Percentiles rank a stretch among this genome's conserved stretches.
Conservation (phyloP, 2,797 vertebrate genomes). For the Rhinogobio ventralis region DNA sequence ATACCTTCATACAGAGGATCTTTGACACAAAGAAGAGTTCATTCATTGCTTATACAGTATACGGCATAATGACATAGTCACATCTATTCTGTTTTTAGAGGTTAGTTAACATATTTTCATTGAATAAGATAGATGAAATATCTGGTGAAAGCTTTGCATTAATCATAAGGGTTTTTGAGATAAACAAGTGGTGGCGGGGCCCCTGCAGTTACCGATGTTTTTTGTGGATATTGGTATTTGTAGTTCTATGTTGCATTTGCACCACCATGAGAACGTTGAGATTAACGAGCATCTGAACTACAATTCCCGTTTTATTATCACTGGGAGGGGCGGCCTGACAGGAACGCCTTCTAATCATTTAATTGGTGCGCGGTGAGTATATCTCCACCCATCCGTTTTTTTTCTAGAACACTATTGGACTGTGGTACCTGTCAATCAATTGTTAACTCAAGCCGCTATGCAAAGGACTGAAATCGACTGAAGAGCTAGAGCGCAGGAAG, state of each 20-base stretch:
- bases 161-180: constrained; percentile 64
- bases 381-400: constrained; percentile 10
- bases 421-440: constrained; percentile 59
- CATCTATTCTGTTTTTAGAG: background rate
- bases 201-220: constrained; percentile 26
- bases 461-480: constrained; percentile 53
- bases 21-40: background rate
- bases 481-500: constrained; percentile 60
- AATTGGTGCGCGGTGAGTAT: background rate
- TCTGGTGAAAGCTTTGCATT: constrained; percentile 36
- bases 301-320: constrained; percentile 33
- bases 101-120: background rate
- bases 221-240: constrained; percentile 66
- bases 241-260: constrained; percentile 52
- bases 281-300: constrained; percentile 26
- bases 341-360: constrained; percentile 54
- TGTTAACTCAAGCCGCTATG: constrained; percentile 54
- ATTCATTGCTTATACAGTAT: background rate
- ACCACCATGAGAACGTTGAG: too few species aligned
- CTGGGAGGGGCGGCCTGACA: background rate
- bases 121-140: background rate
- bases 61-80: background rate
- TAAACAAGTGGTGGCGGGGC: constrained; percentile 74
- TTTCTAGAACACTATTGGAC: constrained; percentile 61
- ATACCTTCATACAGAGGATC: background rate